phyloP scores from a whole-genome alignment of 2,888 invertebrate species.

The Dexiosoma caninum region DNA sequence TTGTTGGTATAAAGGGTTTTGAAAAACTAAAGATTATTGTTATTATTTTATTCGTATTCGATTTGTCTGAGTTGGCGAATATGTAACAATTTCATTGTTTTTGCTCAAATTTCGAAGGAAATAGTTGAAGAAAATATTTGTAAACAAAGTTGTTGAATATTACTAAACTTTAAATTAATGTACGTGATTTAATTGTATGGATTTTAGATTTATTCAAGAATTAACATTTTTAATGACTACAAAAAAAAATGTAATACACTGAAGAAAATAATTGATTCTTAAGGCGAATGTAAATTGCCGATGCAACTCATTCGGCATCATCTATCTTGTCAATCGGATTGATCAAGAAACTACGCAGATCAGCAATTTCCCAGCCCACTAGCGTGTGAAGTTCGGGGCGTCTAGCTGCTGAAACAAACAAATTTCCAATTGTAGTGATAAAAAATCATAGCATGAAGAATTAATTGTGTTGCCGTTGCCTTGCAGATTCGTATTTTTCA shows the following conservation, averaged over 20 bases:
- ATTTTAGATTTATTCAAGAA: neutral
- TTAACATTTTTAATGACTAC: neutral
- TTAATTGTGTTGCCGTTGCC: too few species aligned
- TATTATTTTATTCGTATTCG: neutral
- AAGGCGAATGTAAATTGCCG: too few species aligned
- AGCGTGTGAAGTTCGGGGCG: too few species aligned
- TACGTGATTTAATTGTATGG: constrained; percentile 1
- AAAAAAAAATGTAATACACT: neutral
- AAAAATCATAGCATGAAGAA: too few species aligned
- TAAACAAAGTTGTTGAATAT: neutral
- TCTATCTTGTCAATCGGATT: too few species aligned
- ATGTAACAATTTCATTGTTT: neutral
- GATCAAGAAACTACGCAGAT: too few species aligned
- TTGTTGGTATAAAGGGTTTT: neutral
- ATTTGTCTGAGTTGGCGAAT: neutral
- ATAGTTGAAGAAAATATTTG: neutral
- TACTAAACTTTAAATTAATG: neutral
- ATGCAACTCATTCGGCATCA: too few species aligned
- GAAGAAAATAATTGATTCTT: neutral
- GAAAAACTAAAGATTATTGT: constrained; percentile 4
- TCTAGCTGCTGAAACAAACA: too few species aligned
- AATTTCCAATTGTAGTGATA: too few species aligned
- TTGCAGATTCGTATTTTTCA: too few species aligned
- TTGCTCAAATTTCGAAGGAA: neutral
- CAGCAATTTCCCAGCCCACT: too few species aligned